A percentile compares a stretch with the other conserved stretches of the same genome.
Conservation (phyloP, 2,797 vertebrate genomes). For the Microctenopoma lineatum region DNA sequence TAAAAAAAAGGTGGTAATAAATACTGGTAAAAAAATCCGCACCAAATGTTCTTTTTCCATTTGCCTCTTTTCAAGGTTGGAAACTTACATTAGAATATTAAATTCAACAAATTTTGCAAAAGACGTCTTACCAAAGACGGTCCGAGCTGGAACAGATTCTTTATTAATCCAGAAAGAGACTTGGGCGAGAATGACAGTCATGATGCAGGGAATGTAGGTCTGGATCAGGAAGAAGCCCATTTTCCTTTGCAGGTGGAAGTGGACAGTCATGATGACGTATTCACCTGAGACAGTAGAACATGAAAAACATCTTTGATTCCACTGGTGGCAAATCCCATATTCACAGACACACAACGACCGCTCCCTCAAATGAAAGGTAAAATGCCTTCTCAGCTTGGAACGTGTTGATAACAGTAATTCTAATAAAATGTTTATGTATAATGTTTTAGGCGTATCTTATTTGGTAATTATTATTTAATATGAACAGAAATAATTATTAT, state of each 20-base stretch:
- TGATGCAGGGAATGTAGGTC: conserved; percentile 96
- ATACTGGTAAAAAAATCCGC: background rate
- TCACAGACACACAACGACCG: background rate
- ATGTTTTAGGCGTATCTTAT: background rate
- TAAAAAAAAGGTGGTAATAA: no score
- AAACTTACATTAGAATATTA: background rate
- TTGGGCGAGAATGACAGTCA: conserved; percentile 97
- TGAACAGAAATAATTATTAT: no score
- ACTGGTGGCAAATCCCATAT: background rate
- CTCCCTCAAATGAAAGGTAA: background rate
- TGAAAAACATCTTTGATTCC: background rate
- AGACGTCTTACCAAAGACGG: conserved; percentile 91
- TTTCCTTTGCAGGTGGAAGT: conserved; percentile 94
- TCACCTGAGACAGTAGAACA: conserved; percentile 84
- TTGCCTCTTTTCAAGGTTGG: background rate
- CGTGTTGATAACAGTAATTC: background rate
- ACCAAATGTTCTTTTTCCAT: background rate
- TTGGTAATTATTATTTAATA: background rate
- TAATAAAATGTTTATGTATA: no score
- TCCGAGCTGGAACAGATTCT: conserved; percentile 95
- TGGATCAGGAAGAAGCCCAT: conserved; percentile 99
- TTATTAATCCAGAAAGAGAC: conserved; percentile 99
- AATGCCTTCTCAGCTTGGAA: background rate
- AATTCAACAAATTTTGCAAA: conserved; percentile 10
- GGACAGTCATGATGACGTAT: conserved; percentile 97